Conservation (phyloP, 2,888 invertebrate species). For the Bellardia bayeri region DNA sequence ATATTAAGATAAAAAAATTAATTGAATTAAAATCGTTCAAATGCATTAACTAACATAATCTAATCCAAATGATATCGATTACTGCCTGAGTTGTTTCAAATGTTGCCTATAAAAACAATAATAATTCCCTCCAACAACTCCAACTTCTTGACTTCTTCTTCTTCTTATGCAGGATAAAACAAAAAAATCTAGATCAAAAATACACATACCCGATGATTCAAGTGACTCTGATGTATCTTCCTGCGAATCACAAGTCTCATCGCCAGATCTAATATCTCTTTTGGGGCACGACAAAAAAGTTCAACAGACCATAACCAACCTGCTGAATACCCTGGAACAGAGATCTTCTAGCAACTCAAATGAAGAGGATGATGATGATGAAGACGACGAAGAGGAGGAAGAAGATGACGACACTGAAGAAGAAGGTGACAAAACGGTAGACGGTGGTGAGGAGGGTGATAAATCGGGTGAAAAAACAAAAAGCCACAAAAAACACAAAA, state of each 20-base stretch:
- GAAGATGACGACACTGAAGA: constrained; percentile 75
- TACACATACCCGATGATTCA: constrained; percentile 77
- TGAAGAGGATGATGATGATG: constrained; percentile 80
- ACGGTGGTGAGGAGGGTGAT: constrained; percentile 61
- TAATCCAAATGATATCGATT: neutral
- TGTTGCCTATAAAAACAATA: neutral
- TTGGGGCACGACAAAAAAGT: constrained; percentile 71
- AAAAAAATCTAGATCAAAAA: constrained; percentile 62
- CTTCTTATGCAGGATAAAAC: constrained; percentile 66
- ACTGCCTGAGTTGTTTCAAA: constrained; percentile 24
- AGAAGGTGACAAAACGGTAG: constrained; percentile 58
- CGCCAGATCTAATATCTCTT: constrained; percentile 77
- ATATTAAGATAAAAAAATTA: no score
- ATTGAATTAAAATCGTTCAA: neutral
- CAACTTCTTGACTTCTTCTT: constrained; percentile 21
- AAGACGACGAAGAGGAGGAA: constrained; percentile 77
- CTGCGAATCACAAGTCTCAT: constrained; percentile 81
- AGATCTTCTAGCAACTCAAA: constrained; percentile 81
- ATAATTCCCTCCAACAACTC: neutral
- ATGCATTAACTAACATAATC: neutral
- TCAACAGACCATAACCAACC: constrained; percentile 78
- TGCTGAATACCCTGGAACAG: constrained; percentile 77
- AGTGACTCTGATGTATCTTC: constrained; percentile 82
- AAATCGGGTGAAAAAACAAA: constrained; percentile 27
- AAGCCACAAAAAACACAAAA: constrained; percentile 30